Evolutionary conservation across 2,113 vertebrate species (phyloP).

Genomic region (Pogonocichla stellata): DNA sequence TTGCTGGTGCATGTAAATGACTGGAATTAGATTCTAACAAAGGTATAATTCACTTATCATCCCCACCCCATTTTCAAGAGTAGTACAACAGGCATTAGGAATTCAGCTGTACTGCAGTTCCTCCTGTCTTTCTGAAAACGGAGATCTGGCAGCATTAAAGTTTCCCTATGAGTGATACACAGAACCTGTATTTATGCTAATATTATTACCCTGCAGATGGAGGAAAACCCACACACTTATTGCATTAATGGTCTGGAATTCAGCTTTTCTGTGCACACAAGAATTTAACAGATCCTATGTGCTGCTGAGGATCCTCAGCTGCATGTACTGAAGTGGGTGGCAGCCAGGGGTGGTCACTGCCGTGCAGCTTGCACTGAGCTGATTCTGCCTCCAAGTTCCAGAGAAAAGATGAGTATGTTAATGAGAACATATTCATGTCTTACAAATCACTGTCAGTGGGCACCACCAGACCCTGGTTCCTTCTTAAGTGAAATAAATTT

Average conservation of each 20-base stretch:
- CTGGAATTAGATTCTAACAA: neutral
- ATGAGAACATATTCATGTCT: neutral
- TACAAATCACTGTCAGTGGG: neutral
- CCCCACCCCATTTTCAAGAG: neutral
- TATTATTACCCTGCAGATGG: neutral
- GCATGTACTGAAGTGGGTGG: neutral
- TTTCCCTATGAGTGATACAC: neutral
- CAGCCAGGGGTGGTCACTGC: neutral
- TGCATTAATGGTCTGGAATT: neutral
- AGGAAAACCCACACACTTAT: neutral
- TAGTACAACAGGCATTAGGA: neutral
- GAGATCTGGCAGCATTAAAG: neutral
- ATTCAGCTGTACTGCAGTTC: neutral
- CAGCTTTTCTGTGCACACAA: neutral
- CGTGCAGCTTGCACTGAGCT: neutral
- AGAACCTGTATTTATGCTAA: neutral
- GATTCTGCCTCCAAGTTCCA: neutral
- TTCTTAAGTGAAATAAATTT: neutral
- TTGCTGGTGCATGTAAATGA: neutral
- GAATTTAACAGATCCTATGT: neutral
- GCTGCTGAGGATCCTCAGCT: neutral
- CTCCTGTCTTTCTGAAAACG: neutral
- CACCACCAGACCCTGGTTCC: neutral
- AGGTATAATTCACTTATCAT: neutral
- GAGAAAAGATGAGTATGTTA: neutral